Evolutionary conservation across 1,140 invertebrate genomes (phyloP).

Genomic region (Trichoplusia ni): DNA sequence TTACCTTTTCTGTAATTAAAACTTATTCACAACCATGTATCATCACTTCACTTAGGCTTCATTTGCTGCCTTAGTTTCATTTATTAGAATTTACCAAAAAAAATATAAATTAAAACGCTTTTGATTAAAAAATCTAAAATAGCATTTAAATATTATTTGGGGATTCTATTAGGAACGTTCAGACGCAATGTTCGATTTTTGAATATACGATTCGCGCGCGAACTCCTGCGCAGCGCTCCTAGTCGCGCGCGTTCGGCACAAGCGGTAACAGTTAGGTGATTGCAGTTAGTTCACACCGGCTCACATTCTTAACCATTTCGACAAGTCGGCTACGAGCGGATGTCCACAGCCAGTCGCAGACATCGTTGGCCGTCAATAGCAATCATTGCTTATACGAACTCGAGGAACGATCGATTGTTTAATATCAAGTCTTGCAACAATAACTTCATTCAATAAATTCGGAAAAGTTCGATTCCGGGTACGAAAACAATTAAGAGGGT

Average conservation of each 20-base stretch:
- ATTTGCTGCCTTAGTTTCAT: conserved; percentile 13
- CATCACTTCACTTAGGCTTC: conserved; percentile 50
- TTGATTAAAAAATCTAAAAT: neutral
- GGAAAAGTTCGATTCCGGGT: neutral
- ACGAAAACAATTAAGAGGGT: neutral
- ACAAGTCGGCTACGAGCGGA: conserved; percentile 59
- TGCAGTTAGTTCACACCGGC: conserved; percentile 60
- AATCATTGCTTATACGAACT: conserved; percentile 30
- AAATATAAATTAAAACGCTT: neutral
- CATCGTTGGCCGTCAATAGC: conserved; percentile 41
- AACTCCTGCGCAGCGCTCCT: conserved; percentile 33
- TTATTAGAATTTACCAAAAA: conserved; percentile 4
- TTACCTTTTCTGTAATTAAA: conserved; percentile 46
- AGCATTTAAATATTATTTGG: neutral
- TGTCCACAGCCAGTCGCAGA: conserved; percentile 46
- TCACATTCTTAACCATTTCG: conserved; percentile 66
- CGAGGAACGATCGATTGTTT: conserved; percentile 25
- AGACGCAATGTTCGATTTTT: conserved; percentile 24
- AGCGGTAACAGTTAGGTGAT: conserved; percentile 62
- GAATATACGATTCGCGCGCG: conserved; percentile 50
- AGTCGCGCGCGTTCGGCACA: conserved; percentile 59
- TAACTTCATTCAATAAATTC: conserved; percentile 9
- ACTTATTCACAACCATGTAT: conserved; percentile 59
- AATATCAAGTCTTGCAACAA: conserved; percentile 4
- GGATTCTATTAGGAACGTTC: neutral